These are phyloP conservation scores for Hydrotaea diabolus DNA, from an alignment of 2,888 invertebrate species.

Conservation along the genomic window DNA sequence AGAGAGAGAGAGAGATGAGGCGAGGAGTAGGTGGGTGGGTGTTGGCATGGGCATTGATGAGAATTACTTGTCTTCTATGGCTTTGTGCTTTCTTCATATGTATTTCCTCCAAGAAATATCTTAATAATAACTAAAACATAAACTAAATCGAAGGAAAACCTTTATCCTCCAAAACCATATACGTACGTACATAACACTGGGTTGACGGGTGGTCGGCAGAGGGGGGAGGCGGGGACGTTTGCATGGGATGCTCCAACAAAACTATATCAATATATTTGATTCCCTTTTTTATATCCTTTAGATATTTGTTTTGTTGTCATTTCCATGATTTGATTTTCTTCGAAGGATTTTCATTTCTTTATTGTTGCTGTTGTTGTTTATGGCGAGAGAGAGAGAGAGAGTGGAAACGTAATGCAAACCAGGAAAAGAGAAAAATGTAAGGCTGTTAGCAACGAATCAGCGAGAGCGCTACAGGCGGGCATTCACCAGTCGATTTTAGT, in stretches of 20 bases:
- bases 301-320: slow-evolving; percentile 40
- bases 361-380: slow-evolving; percentile 6
- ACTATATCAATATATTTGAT: slow-evolving; percentile 35
- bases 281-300: slow-evolving; percentile 36
- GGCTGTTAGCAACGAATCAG: not conserved
- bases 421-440: slow-evolving; percentile 1
- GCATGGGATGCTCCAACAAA: not conserved
- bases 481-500: not conserved
- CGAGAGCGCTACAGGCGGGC: not conserved
- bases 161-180: not conserved
- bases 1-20: not conserved
- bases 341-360: not conserved
- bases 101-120: slow-evolving; percentile 13
- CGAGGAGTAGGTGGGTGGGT: not conserved
- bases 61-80: not conserved
- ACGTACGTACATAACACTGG: not conserved
- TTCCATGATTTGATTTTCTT: slow-evolving; percentile 48
- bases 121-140: slow-evolving; percentile 33
- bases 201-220: not conserved
- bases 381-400: not conserved
- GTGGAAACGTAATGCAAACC: slow-evolving; percentile 12
- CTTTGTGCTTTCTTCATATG: too few relatives aligned
- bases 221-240: not conserved
- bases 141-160: not conserved
- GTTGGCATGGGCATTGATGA: slow-evolving; percentile 4